Conservation (phyloP, 2,888 invertebrate genomes). For the Drosophila cognata region DNA sequence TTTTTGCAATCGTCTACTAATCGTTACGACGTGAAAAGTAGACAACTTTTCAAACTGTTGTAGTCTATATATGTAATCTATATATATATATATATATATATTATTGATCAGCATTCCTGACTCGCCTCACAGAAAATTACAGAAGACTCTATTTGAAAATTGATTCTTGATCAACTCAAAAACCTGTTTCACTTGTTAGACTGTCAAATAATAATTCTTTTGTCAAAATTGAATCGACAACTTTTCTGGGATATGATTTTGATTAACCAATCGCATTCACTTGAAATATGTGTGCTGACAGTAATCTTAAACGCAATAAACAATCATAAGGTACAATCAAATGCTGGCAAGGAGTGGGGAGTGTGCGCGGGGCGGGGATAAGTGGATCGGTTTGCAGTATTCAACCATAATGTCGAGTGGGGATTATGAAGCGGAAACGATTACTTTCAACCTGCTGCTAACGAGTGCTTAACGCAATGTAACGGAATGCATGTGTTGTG, state of each 20-base stretch:
- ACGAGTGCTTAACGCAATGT: not conserved
- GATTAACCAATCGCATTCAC: not conserved
- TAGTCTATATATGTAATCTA: not conserved
- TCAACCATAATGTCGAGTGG: not conserved
- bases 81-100: not conserved
- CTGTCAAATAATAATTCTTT: not conserved
- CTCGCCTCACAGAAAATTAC: too few relatives aligned
- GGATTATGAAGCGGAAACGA: not conserved
- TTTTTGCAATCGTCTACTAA: not conserved
- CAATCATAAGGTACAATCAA: not conserved
- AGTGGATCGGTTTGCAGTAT: not conserved
- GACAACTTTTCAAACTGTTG: not conserved
- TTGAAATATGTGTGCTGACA: not conserved
- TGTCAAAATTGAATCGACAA: not conserved
- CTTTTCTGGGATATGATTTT: not conserved
- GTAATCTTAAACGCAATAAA: not conserved
- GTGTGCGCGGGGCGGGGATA: not conserved
- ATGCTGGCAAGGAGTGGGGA: not conserved
- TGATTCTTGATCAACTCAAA: too few relatives aligned
- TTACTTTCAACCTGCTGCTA: not conserved
- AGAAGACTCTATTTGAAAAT: not conserved
- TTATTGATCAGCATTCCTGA: too few relatives aligned
- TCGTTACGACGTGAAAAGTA: not conserved
- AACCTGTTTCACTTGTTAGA: not conserved
- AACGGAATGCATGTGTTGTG: conserved; percentile 6